phyloP scores from a whole-genome alignment of 2,888 invertebrate species.

The Cabera pusaria region DNA sequence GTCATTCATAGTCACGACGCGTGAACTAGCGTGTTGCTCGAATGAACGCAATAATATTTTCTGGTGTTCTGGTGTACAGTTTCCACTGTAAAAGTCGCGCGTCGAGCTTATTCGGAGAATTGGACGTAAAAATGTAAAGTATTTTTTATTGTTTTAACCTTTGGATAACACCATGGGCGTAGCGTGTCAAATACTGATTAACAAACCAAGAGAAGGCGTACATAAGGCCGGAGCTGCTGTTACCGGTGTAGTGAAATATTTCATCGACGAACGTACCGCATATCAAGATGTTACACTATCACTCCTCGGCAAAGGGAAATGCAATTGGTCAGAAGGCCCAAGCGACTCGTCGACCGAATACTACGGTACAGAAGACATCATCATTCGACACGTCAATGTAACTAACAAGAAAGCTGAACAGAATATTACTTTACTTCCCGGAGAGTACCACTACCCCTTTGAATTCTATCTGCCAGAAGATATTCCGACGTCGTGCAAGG shows the following conservation, averaged over 20 bases:
- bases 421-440: conserved; percentile 5
- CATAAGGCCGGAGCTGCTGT: conserved; percentile 33
- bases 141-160: no score
- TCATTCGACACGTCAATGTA: conserved; percentile 7
- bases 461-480: conserved; percentile 24
- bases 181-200: conserved; percentile 34
- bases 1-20: no score
- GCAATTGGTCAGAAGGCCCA: conserved; percentile 22
- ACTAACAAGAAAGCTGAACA: conserved; percentile 5
- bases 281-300: conserved; percentile 30
- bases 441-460: conserved; percentile 26
- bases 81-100: no score
- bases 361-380: conserved; percentile 16
- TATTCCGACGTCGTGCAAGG: conserved; percentile 23
- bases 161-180: conserved; percentile 16
- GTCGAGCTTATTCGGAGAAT: no score
- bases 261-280: conserved; percentile 29
- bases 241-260: conserved; percentile 33
- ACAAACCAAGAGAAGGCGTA: conserved; percentile 23
- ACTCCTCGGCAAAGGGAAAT: conserved; percentile 34
- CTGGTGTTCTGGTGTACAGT: no score
- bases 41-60: no score
- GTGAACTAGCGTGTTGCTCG: no score
- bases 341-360: conserved; percentile 6
- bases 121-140: no score